Evolutionary conservation across 1,140 invertebrate species (phyloP).

Genomic region (Trypoxylus dichotomus): DNA sequence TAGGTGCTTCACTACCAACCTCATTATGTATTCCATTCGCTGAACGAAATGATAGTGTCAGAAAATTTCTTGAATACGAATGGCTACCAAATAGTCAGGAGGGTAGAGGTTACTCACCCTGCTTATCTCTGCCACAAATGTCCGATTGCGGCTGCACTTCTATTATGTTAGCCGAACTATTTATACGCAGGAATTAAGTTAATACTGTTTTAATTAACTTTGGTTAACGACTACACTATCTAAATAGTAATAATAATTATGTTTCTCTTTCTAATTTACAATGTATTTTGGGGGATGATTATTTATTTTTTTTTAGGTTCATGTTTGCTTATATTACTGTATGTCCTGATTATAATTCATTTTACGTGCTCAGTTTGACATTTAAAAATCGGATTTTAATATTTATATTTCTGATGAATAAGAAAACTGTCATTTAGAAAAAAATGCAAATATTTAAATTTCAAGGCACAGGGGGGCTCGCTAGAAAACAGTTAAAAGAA

Average conservation of each 20-base stretch:
- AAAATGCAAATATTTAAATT: too few species aligned
- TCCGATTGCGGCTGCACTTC: not conserved
- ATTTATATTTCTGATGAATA: too few species aligned
- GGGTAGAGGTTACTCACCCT: slow-evolving; percentile 29
- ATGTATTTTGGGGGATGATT: too few species aligned
- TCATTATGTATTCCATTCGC: slow-evolving; percentile 9
- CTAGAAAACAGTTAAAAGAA: too few species aligned
- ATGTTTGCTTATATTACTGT: too few species aligned
- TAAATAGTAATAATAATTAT: not conserved
- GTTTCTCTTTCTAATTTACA: too few species aligned
- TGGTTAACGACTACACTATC: not conserved
- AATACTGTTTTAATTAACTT: slow-evolving; percentile 9
- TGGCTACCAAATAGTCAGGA: not conserved
- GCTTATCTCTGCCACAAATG: slow-evolving; percentile 20
- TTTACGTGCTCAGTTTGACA: too few species aligned
- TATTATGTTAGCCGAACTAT: not conserved
- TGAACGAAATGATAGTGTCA: not conserved
- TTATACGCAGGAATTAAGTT: not conserved
- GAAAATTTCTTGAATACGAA: slow-evolving; percentile 20
- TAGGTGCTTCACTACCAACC: not conserved
- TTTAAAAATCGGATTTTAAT: too few species aligned
- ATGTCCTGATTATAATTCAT: too few species aligned
- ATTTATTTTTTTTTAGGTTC: too few species aligned
- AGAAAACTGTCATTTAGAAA: too few species aligned
- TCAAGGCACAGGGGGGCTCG: too few species aligned